Evolutionary conservation across 2,113 vertebrate species (phyloP).

Genomic region (Irena cyanogastra): DNA sequence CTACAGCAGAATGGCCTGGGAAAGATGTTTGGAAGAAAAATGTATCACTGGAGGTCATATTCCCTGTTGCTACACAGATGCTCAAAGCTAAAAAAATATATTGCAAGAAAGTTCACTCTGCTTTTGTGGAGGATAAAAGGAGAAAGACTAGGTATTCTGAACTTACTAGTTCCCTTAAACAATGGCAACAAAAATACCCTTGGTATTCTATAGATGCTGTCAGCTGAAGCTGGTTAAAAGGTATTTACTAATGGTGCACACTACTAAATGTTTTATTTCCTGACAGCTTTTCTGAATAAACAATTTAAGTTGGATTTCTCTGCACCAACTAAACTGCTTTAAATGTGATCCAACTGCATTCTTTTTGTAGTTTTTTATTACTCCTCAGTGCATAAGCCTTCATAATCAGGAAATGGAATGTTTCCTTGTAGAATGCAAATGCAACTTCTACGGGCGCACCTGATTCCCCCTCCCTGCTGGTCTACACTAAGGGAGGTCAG

Average conservation of each 20-base stretch:
- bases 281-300: background rate
- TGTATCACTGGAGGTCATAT: background rate
- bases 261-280: background rate
- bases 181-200: background rate
- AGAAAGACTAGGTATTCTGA: background rate
- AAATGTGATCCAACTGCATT: background rate
- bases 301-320: background rate
- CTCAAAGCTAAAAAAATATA: background rate
- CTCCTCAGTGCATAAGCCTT: background rate
- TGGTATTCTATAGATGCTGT: background rate
- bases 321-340: background rate
- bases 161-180: background rate
- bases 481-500: fast-evolving
- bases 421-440: background rate
- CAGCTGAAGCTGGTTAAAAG: background rate
- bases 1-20: background rate
- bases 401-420: background rate
- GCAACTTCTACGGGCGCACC: background rate
- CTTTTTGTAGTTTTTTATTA: background rate
- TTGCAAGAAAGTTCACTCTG: background rate
- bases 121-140: background rate
- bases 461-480: background rate
- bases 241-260: background rate
- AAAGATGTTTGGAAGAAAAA: background rate
- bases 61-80: background rate